These are phyloP conservation scores for Lasiommata megera DNA, from an alignment of 2,888 invertebrate genomes.

Conservation along the genomic window DNA sequence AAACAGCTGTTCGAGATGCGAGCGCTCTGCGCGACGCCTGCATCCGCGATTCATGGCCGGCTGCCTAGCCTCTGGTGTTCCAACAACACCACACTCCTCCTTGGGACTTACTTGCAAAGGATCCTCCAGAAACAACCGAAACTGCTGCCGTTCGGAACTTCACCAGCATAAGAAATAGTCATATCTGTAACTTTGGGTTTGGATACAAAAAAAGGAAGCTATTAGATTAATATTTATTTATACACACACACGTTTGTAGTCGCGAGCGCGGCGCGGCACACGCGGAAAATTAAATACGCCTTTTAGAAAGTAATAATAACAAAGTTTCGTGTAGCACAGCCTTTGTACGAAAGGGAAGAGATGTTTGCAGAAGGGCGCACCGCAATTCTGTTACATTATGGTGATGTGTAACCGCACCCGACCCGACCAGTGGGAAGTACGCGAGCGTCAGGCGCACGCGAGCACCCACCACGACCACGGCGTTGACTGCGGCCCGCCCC, in stretches of 20 bases:
- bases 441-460: conserved; percentile 51
- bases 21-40: conserved; percentile 27
- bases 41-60: conserved; percentile 39
- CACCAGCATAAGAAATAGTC: conserved; percentile 95
- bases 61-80: conserved; percentile 2
- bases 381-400: conserved; percentile 74
- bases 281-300: conserved; percentile 73
- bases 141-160: conserved; percentile 95
- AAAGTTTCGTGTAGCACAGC: conserved; percentile 57
- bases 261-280: conserved; percentile 70
- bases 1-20: conserved; percentile 64
- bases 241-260: conserved; percentile 73
- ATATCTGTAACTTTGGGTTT: conserved; percentile 73
- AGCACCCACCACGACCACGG: conserved; percentile 58
- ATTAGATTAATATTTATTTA: conserved; percentile 71
- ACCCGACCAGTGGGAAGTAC: conserved; percentile 54
- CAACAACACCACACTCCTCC: no score
- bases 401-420: conserved; percentile 59
- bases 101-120: conserved; percentile 87
- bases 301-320: conserved; percentile 73
- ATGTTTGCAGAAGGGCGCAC: conserved; percentile 57
- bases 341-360: conserved; percentile 63
- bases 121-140: conserved; percentile 97
- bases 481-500: conserved; percentile 50
- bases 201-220: conserved; percentile 40